Evolutionary conservation across 2,888 invertebrate species (phyloP).

Genomic region (Leptinotarsa peninsularis): DNA sequence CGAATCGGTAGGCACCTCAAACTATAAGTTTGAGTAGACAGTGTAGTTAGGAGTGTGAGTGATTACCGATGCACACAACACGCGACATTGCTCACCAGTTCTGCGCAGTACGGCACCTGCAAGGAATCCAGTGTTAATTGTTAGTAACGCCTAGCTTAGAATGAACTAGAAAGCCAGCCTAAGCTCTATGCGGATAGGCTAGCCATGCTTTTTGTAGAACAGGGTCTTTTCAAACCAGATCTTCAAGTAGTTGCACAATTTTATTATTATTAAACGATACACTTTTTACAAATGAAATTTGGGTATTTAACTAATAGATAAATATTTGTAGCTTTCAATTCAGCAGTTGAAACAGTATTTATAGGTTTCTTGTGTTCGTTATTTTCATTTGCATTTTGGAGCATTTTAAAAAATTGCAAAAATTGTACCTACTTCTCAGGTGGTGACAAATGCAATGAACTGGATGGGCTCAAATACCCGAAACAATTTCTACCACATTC

Average conservation of each 20-base stretch:
- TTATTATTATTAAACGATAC: not conserved
- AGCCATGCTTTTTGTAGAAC: constrained; percentile 58
- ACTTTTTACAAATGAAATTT: too few species aligned
- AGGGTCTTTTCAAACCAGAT: constrained; percentile 30
- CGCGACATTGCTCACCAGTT: constrained; percentile 95
- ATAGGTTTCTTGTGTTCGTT: too few species aligned
- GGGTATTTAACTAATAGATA: too few species aligned
- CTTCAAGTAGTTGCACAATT: not conserved
- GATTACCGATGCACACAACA: constrained; percentile 95
- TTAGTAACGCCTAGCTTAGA: constrained; percentile 66
- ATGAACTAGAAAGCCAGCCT: constrained; percentile 60
- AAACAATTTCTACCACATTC: too few species aligned
- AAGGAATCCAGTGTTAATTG: constrained; percentile 70
- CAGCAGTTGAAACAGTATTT: too few species aligned
- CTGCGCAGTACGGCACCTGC: constrained; percentile 94
- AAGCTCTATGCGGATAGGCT: constrained; percentile 52
- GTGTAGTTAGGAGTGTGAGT: constrained; percentile 76
- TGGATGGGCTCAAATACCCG: too few species aligned
- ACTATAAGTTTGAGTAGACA: constrained; percentile 43
- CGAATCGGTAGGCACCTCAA: constrained; percentile 24
- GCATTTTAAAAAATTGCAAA: too few species aligned
- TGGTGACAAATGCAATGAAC: too few species aligned
- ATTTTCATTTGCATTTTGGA: too few species aligned
- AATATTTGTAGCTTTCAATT: too few species aligned
- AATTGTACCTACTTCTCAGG: too few species aligned